Evolutionary conservation across 2,797 vertebrate species (phyloP).

Genomic region (Halcyon chelicuti): DNA sequence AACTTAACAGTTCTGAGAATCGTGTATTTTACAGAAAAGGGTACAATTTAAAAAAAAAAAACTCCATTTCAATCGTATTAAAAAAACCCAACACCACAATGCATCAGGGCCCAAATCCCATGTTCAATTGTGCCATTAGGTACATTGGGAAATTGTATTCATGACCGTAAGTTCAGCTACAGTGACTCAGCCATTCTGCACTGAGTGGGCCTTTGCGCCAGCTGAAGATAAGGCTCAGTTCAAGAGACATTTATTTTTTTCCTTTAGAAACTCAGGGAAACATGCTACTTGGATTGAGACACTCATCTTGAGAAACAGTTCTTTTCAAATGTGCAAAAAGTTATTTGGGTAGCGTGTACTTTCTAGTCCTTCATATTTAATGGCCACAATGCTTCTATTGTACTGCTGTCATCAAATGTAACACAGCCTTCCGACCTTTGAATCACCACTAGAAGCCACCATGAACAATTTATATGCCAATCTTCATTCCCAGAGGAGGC

Average conservation of each 20-base stretch:
- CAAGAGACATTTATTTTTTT: slow-evolving; percentile 24
- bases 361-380: slow-evolving; percentile 33
- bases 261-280: slow-evolving; percentile 5
- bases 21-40: background rate
- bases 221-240: background rate
- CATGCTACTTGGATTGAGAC: background rate
- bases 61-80: background rate
- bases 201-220: background rate
- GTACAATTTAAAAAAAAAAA: background rate
- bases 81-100: background rate
- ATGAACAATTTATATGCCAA: background rate
- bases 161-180: background rate
- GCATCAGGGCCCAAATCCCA: background rate
- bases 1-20: background rate
- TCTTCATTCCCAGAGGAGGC: background rate
- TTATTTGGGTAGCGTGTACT: background rate
- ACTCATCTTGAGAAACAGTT: slow-evolving; percentile 10
- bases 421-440: background rate
- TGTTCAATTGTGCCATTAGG: background rate
- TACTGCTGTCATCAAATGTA: slow-evolving; percentile 1
- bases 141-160: background rate
- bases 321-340: slow-evolving; percentile 33
- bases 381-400: background rate
- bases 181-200: fast-evolving
- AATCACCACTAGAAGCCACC: background rate